phyloP scores from a whole-genome alignment of 37 sponge, comb jelly and placozoan species.

The Aplysina aerophoba region DNA sequence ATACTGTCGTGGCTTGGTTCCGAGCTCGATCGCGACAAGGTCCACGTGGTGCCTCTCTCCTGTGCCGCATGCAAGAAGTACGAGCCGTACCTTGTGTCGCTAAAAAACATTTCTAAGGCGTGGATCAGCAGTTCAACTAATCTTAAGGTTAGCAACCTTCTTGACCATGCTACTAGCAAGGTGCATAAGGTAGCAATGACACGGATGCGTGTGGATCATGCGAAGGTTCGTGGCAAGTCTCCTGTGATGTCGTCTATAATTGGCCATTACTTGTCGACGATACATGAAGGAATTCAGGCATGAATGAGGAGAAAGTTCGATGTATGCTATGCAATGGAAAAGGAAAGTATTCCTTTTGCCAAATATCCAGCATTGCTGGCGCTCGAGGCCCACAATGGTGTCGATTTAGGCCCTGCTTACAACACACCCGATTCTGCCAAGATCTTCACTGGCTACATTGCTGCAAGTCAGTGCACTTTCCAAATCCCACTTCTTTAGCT shows the following conservation, averaged over 20 bases:
- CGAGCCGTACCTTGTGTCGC: not conserved
- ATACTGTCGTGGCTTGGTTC: slow-evolving; percentile 33
- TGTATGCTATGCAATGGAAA: slow-evolving; percentile 29
- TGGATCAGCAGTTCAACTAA: slow-evolving; percentile 51
- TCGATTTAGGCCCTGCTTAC: slow-evolving; percentile 15
- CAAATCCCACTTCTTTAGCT: not conserved
- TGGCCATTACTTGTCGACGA: slow-evolving; percentile 22
- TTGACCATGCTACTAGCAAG: slow-evolving; percentile 33
- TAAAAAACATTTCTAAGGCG: slow-evolving; percentile 15
- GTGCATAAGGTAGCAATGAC: slow-evolving; percentile 37
- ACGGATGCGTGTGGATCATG: not conserved
- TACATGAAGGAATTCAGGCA: slow-evolving; percentile 22
- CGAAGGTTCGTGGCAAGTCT: slow-evolving; percentile 34
- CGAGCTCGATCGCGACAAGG: slow-evolving; percentile 21
- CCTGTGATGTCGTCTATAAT: slow-evolving; percentile 11
- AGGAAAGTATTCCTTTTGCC: slow-evolving; percentile 17
- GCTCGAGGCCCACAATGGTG: slow-evolving; percentile 11
- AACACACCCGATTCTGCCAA: slow-evolving; percentile 22
- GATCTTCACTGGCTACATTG: slow-evolving; percentile 31
- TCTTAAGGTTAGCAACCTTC: slow-evolving; percentile 32
- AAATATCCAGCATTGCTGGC: not conserved
- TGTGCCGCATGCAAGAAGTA: slow-evolving; percentile 22
- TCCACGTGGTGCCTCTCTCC: slow-evolving; percentile 37
- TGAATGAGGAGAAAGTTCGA: slow-evolving; percentile 23
- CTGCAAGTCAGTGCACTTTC: slow-evolving; percentile 12